A percentile compares a stretch with the other conserved stretches of the same genome.
Evolutionary conservation across 2,888 invertebrate genomes (phyloP).

Genomic region (Drosophila atripex): DNA sequence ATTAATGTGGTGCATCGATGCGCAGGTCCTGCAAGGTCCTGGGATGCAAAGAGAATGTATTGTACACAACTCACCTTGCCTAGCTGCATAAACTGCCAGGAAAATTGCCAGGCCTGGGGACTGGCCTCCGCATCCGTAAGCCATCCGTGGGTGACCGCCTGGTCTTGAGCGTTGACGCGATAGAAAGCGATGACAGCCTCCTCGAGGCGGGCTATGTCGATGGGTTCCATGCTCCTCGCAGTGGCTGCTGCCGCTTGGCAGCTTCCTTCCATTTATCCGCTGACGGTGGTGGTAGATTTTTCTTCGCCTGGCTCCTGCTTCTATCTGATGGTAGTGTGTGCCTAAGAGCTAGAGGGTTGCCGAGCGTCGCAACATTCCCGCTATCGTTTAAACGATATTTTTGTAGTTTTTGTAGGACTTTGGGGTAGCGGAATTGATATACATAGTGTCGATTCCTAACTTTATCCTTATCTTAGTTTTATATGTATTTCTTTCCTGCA

Average conservation of each 20-base stretch:
- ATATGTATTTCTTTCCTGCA: background rate
- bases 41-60: background rate
- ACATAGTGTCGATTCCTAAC: background rate
- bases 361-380: background rate
- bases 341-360: background rate
- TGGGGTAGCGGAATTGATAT: background rate
- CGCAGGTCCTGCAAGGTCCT: slow-evolving; percentile 42
- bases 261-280: slow-evolving; percentile 12
- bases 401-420: background rate
- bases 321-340: background rate
- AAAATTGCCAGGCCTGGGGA: slow-evolving; percentile 95
- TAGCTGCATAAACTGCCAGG: slow-evolving; percentile 94
- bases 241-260: slow-evolving; percentile 24
- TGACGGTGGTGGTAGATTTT: slow-evolving; percentile 15
- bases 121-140: slow-evolving; percentile 93
- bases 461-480: background rate
- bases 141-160: slow-evolving; percentile 93
- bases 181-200: slow-evolving; percentile 83
- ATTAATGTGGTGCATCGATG: slow-evolving; percentile 47
- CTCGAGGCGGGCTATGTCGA: slow-evolving; percentile 82
- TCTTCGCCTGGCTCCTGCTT: slow-evolving; percentile 3
- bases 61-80: slow-evolving; percentile 87
- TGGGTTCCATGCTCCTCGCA: slow-evolving; percentile 62
- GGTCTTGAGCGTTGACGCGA: slow-evolving; percentile 85
- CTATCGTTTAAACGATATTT: background rate